Evolutionary conservation across 2,797 vertebrate genomes (phyloP).

Genomic region (Clarias fuscus): DNA sequence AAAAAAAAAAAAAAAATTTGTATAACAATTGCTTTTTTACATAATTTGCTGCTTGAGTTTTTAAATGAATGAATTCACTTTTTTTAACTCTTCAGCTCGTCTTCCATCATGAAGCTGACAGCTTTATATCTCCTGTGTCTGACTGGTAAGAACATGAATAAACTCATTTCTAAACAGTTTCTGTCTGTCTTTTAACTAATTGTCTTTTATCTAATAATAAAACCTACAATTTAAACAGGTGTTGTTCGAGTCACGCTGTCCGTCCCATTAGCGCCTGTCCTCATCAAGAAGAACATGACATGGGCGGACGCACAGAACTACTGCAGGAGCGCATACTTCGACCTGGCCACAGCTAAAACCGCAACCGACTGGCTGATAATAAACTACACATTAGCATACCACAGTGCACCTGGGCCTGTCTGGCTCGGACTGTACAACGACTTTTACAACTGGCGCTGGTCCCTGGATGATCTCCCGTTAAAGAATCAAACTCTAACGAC

Average conservation of each 20-base stretch:
- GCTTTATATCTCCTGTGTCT: too few relatives aligned
- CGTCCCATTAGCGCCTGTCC: not conserved
- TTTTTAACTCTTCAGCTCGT: too few relatives aligned
- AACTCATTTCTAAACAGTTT: too few relatives aligned
- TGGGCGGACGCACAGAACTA: not conserved
- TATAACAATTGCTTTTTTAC: too few relatives aligned
- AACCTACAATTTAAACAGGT: not conserved
- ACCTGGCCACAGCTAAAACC: not conserved
- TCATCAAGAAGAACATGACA: not conserved
- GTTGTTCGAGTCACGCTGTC: not conserved
- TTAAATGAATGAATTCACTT: too few relatives aligned
- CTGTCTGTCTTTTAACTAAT: too few relatives aligned
- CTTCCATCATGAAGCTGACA: too few relatives aligned
- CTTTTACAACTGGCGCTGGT: not conserved
- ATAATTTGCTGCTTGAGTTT: too few relatives aligned
- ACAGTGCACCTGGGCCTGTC: not conserved
- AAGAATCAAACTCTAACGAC: not conserved
- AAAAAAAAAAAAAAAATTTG: too few relatives aligned
- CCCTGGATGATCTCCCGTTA: not conserved
- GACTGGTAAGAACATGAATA: too few relatives aligned
- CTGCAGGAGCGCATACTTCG: not conserved
- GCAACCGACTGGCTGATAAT: not conserved
- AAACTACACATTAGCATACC: not conserved
- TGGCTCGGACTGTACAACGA: slow-evolving; percentile 1
- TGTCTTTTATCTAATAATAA: too few relatives aligned